Evolutionary conservation across 2,797 vertebrate species (phyloP).

Genomic region (Anisognathus igniventris): DNA sequence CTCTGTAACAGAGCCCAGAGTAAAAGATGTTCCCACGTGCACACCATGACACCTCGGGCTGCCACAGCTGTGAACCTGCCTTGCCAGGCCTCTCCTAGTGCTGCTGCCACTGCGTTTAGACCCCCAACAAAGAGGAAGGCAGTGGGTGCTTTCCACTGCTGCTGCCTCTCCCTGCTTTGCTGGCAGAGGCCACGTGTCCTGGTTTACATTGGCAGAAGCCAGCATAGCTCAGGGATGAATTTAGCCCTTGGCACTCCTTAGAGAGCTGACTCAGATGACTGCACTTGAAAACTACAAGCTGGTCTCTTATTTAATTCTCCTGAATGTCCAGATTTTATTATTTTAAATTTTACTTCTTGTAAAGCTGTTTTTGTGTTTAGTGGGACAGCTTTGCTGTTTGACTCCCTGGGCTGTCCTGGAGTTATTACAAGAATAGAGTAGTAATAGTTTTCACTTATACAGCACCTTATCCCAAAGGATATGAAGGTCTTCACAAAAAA

Average conservation of each 20-base stretch:
- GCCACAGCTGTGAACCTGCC: background rate
- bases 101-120: background rate
- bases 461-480: background rate
- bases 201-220: constrained; percentile 60
- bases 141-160: constrained; percentile 23
- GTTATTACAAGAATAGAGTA: background rate
- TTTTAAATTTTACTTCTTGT: background rate
- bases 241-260: constrained; percentile 57
- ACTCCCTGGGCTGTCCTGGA: background rate
- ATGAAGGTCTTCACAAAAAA: background rate
- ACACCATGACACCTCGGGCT: background rate
- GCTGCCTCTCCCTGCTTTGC: constrained; percentile 39
- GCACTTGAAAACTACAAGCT: constrained; percentile 56
- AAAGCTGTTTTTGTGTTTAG: background rate
- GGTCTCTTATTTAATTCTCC: constrained; percentile 36
- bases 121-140: constrained; percentile 41
- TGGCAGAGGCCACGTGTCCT: constrained; percentile 48
- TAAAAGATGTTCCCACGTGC: background rate
- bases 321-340: background rate
- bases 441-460: background rate
- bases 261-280: constrained; percentile 63
- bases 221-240: constrained; percentile 56
- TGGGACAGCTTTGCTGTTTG: background rate
- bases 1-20: background rate
- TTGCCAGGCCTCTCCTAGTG: background rate